phyloP scores from a whole-genome alignment of 2,797 vertebrate species.

The Gadopsis bispinosus region DNA sequence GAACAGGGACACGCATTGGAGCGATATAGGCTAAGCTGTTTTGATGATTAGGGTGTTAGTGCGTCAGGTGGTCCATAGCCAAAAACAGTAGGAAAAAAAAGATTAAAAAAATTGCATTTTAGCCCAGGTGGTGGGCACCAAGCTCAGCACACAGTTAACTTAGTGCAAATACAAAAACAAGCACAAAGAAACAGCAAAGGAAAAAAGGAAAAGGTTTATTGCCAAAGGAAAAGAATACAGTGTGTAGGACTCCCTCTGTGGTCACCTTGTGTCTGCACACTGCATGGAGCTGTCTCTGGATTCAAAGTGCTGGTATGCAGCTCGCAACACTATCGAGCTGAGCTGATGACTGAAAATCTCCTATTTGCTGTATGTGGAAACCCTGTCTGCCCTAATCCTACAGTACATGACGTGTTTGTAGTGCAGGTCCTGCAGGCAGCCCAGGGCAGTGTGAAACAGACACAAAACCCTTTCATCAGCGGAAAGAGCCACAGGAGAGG shows the following conservation, averaged over 20 bases:
- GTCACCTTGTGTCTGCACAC: slow-evolving; percentile 87
- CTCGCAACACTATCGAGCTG: slow-evolving; percentile 44
- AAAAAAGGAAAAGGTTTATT: slow-evolving; percentile 65
- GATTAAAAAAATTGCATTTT: slow-evolving; percentile 51
- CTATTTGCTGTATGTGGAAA: slow-evolving; percentile 57
- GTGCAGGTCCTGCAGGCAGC: slow-evolving; percentile 76
- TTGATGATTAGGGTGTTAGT: slow-evolving; percentile 70
- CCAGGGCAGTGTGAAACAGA: slow-evolving; percentile 85
- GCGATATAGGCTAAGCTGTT: slow-evolving; percentile 70
- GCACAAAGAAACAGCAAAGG: slow-evolving; percentile 78
- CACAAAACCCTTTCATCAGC: slow-evolving; percentile 86
- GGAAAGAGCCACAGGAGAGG: slow-evolving; percentile 84
- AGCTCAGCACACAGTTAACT: slow-evolving; percentile 80
- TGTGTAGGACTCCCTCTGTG: slow-evolving; percentile 69
- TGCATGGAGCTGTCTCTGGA: slow-evolving; percentile 79
- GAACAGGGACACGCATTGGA: slow-evolving; percentile 78
- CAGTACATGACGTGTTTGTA: slow-evolving; percentile 61
- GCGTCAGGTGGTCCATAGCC: slow-evolving; percentile 64
- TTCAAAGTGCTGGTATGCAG: slow-evolving; percentile 62
- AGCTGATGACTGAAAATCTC: slow-evolving; percentile 49
- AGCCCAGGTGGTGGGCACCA: slow-evolving; percentile 74
- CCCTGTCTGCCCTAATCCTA: slow-evolving; percentile 51
- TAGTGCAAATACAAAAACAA: slow-evolving; percentile 79
- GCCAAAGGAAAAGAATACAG: slow-evolving; percentile 73
- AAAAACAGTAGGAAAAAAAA: slow-evolving; percentile 56